phyloP scores from a whole-genome alignment of 2,888 invertebrate genomes.

The Chrysodeixis includens region DNA sequence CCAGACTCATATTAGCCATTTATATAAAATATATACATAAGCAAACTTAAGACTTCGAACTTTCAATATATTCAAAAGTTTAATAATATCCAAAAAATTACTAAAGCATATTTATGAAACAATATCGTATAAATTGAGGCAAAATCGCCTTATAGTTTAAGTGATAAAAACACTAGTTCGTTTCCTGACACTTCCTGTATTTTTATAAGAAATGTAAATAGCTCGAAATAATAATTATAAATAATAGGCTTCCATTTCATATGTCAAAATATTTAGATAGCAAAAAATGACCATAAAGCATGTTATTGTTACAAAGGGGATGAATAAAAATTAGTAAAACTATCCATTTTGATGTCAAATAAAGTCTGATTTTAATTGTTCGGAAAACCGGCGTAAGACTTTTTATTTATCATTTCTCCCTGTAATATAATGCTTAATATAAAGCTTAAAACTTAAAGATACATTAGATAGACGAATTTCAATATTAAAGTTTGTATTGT shows the following conservation, averaged over 20 bases:
- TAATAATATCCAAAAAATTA: conserved; percentile 24
- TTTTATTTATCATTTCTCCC: background rate
- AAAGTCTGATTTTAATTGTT: background rate
- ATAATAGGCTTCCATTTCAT: conserved; percentile 12
- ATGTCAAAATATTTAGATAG: conserved; percentile 12
- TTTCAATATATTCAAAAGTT: conserved; percentile 23
- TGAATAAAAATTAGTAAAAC: background rate
- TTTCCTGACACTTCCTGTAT: conserved; percentile 35
- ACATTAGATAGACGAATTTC: conserved; percentile 5
- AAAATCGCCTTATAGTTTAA: conserved; percentile 39
- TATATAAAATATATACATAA: conserved; percentile 31
- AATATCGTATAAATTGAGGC: conserved; percentile 22
- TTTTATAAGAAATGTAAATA: conserved; percentile 45
- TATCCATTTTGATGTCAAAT: background rate
- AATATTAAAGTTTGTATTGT: background rate
- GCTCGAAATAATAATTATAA: conserved; percentile 12
- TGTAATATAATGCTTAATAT: background rate
- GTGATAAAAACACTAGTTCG: conserved; percentile 27
- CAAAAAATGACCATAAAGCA: conserved; percentile 5
- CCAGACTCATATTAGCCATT: conserved; percentile 37
- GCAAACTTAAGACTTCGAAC: conserved; percentile 37
- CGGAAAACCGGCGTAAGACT: background rate
- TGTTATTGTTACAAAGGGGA: background rate
- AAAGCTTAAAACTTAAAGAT: background rate
- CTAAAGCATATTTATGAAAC: conserved; percentile 29